Evolutionary conservation across 2,797 vertebrate genomes (phyloP), one percentile per base, ranked within the genome.

Genomic region (Melanotaenia parkinsoni): DNA sequence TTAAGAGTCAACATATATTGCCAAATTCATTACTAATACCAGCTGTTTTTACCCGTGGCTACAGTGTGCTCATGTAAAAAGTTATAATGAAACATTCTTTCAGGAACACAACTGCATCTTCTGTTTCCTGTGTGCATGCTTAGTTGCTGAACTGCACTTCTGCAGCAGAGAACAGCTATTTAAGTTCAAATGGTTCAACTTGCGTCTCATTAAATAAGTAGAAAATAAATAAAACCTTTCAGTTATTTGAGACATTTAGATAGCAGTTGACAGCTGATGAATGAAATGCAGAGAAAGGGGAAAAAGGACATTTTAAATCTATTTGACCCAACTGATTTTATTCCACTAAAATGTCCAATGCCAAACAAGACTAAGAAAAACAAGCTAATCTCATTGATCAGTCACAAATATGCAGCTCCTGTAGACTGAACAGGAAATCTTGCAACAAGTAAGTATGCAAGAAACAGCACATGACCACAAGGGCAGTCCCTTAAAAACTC

Each of bases 351-450:
- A 7, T 45, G 37, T 60, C 43, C 32, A 30, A 9, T 40, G 5
- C 65, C 24, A 12, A 58, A 64, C 12, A 37, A 20, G 57, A 51
- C 37, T 4, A 11, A 13, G 35, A 68, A 24, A 9, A 57, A 50
- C 32, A 58, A 58, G 51, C 18, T 18, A 40, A 24, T 56, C 59
- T 26, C 32, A 82, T 58, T 74, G 40, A 84, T 70, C 85, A 72
- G 82, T 79, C 22, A 9, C 45, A 2, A 75, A 65, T 50, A 30
- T 40, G 54, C 72, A 40, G 57, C 67, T 63, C 12, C 35, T 28
- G 16, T 32, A 51, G 37, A 70, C 30, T 33, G n/a, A 56, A 60
- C 51, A 71, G 71, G 30, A 67, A 70, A 32, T 43, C 2, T 0
- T 30, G 54, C n/a, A 56, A 24, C 10, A 72, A 40, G 56, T 58